Evolutionary conservation across 2,797 vertebrate genomes (phyloP).

Genomic region (Anableps anableps): DNA sequence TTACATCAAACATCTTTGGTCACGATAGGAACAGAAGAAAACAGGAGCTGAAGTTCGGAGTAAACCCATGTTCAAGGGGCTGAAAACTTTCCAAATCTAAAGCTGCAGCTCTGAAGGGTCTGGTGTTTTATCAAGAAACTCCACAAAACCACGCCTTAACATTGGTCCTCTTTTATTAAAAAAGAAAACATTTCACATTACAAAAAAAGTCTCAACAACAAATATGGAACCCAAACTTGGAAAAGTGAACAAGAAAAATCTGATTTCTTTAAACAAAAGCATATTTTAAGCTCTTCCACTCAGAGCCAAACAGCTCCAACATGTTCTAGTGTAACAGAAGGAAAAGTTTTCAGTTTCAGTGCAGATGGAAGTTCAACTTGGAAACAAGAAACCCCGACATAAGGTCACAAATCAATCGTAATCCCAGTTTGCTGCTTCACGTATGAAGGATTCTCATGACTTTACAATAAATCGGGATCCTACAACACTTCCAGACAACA

Average conservation of each 20-base stretch:
- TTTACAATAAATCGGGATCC: neutral
- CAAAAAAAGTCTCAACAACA: conserved; percentile 52
- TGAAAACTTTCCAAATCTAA: no score
- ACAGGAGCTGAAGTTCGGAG: no score
- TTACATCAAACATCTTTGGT: no score
- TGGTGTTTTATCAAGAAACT: neutral
- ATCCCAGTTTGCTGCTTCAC: neutral
- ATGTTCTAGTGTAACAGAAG: conserved; percentile 36
- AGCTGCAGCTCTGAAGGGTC: neutral
- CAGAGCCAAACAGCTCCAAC: conserved; percentile 48
- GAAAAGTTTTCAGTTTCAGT: conserved; percentile 19
- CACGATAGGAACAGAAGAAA: no score
- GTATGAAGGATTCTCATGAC: neutral
- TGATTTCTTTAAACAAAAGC: conserved; percentile 53
- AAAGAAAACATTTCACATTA: conserved; percentile 53
- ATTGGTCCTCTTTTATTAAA: conserved; percentile 73
- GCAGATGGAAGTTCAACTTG: neutral
- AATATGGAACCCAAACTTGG: conserved; percentile 59
- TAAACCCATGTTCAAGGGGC: no score
- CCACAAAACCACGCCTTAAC: neutral
- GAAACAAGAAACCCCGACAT: neutral
- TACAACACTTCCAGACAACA: neutral
- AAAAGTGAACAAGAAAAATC: conserved; percentile 65
- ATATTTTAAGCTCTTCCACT: conserved; percentile 46
- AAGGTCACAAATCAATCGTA: neutral